Evolutionary conservation across 30 jellyfish, hydroid and myxozoan genomes (phyloP).

Genomic region (Phacellophora camtschatica): DNA sequence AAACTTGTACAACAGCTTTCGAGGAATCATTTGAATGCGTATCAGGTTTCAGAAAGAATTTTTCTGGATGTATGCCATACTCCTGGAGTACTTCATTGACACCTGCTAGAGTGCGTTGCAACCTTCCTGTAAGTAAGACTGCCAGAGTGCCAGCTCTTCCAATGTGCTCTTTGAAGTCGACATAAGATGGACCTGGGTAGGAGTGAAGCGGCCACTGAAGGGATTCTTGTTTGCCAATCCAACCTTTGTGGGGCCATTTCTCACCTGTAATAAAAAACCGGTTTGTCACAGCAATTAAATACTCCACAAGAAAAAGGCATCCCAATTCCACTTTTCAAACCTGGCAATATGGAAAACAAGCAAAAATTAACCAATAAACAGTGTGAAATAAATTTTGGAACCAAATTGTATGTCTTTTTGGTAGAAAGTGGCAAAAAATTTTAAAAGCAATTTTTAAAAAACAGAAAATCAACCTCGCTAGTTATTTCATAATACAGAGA

Average conservation of each 20-base stretch:
- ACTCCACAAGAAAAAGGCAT: too few relatives aligned
- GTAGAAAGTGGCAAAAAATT: too few relatives aligned
- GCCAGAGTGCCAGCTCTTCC: constrained; percentile 74
- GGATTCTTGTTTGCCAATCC: constrained; percentile 75
- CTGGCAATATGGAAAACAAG: too few relatives aligned
- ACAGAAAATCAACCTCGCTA: too few relatives aligned
- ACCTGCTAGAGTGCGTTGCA: constrained; percentile 63
- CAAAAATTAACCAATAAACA: too few relatives aligned
- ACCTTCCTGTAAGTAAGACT: constrained; percentile 81
- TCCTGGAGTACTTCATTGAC: constrained; percentile 66
- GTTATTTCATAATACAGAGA: too few relatives aligned
- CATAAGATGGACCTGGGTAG: constrained; percentile 89
- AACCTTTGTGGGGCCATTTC: constrained; percentile 92
- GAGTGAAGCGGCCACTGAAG: constrained; percentile 81
- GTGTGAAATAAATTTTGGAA: too few relatives aligned
- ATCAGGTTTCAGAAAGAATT: constrained; percentile 73
- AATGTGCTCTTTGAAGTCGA: constrained; percentile 56
- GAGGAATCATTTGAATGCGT: background rate
- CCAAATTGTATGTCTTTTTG: too few relatives aligned
- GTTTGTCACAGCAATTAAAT: too few relatives aligned
- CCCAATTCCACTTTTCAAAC: too few relatives aligned
- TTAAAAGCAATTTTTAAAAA: too few relatives aligned
- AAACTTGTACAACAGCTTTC: constrained; percentile 24
- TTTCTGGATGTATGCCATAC: constrained; percentile 63
- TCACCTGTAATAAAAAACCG: constrained; percentile 62